phyloP scores from a whole-genome alignment of 1,140 invertebrate species.

The Drosophila prosaltans region DNA sequence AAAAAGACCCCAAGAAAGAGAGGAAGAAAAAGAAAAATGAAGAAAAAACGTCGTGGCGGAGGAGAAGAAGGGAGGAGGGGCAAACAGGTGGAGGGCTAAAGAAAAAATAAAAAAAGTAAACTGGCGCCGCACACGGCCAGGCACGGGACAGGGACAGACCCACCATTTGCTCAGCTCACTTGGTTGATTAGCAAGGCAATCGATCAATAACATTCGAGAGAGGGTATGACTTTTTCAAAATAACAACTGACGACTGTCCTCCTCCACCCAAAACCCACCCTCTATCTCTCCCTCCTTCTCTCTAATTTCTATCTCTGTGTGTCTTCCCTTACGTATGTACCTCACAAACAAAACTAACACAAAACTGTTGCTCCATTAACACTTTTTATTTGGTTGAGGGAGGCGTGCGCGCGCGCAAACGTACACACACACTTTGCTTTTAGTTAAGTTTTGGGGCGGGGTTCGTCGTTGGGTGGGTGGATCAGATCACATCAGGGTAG shows the following conservation, averaged over 20 bases:
- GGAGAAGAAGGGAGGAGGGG: not conserved
- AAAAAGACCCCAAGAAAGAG: not conserved
- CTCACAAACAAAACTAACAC: constrained; percentile 46
- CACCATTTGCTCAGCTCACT: constrained; percentile 17
- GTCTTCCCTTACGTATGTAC: no score
- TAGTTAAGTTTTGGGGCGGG: not conserved
- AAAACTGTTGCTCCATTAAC: constrained; percentile 76
- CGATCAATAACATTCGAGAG: constrained; percentile 38
- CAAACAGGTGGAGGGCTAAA: not conserved
- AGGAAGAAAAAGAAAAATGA: not conserved
- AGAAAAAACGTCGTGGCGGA: no score
- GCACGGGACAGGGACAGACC: constrained; percentile 45
- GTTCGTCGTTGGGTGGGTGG: not conserved
- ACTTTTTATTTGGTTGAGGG: constrained; percentile 44
- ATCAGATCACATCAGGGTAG: not conserved
- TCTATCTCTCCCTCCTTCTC: no score
- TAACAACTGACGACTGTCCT: constrained; percentile 46
- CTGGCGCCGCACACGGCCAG: constrained; percentile 57
- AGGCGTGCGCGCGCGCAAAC: constrained; percentile 41
- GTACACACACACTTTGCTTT: not conserved
- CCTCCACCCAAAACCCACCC: constrained; percentile 7
- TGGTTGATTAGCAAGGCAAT: constrained; percentile 64
- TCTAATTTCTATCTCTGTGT: no score
- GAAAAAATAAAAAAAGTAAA: not conserved
- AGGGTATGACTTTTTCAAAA: constrained; percentile 47